Conservation (phyloP, 2,888 invertebrate species). For the Epirrita christyi region DNA sequence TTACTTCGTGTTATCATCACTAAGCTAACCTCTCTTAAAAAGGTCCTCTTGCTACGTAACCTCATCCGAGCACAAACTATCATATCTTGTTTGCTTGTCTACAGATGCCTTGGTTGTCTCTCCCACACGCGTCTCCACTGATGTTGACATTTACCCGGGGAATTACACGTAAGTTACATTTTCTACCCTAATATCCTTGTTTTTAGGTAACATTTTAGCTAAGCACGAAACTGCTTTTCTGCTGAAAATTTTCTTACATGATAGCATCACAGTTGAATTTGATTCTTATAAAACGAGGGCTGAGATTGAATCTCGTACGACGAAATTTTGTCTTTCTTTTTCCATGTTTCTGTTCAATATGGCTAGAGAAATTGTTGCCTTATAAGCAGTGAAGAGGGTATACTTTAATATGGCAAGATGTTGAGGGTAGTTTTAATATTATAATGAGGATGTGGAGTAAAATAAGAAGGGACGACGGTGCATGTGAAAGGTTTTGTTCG, state of each 20-base stretch:
- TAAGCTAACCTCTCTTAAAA: too few relatives aligned
- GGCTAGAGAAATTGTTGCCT: constrained; percentile 22
- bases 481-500: constrained; percentile 57
- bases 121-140: constrained; percentile 56
- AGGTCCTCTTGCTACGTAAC: neutral
- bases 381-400: constrained; percentile 24
- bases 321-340: constrained; percentile 12
- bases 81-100: constrained; percentile 59
- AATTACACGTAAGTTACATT: constrained; percentile 54
- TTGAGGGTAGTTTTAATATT: constrained; percentile 58
- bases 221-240: constrained; percentile 28
- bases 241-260: constrained; percentile 35
- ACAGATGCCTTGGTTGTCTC: constrained; percentile 67
- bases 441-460: constrained; percentile 61
- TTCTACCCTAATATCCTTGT: constrained; percentile 39
- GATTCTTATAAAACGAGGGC: constrained; percentile 37
- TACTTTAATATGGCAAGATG: constrained; percentile 26
- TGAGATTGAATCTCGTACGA: constrained; percentile 39
- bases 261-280: constrained; percentile 38
- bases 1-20: too few relatives aligned
- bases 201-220: constrained; percentile 28
- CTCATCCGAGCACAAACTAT: constrained; percentile 13
- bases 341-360: constrained; percentile 10
- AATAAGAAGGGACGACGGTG: constrained; percentile 53
- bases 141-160: constrained; percentile 47